Base-by-base conservation (phyloP, 1,140 invertebrate species). In the Druon quercuslanigerum region DNA sequence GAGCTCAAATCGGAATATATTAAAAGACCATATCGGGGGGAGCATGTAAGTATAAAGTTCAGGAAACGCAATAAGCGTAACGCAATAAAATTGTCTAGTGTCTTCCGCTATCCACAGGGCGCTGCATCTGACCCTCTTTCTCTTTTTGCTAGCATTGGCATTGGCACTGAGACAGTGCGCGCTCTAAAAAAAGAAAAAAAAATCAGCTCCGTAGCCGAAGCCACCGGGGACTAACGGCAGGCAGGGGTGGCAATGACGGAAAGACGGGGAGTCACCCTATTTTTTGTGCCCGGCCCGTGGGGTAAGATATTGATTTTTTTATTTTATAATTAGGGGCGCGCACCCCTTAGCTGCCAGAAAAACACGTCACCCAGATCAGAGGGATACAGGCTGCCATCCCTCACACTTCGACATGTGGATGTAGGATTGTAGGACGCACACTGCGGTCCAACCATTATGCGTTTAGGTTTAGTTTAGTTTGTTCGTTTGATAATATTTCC, bases 221-320 rank as follows among this genome's bases (percentile, higher is more conserved):
- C 81, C 81, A 81, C 78, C 81, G 77, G 82, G 83, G 83, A 80
- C 82, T 84, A 80, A 81, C 83, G 85, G 78, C 75, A 46, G 40
- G 20, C 60, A 84, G 78, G 87, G 86, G 86, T 87, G 85, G 83
- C 83, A 86, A 86, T 85, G 84, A 86, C 78, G 83, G 84, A 86
- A 85, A 85, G 82, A 87, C 83, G 82, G 86, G 88, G 83, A 89
- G 87, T 87, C 88, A 89, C 89, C 89, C 90, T 89, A 88, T 87
- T 91, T 91, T 90, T 90, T 90, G 79, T 86, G 82, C 80, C 78
- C 75, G 57, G 80, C 75, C 81, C 85, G 82, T 88, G 85, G 90
- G 90, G 89, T 89, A 90, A 88, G 88, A 90, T 91, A 91, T 91
- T 91, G 90, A 91, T 91, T 91, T 91, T 90, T 91, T 91, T 91